A percentile compares a stretch with the other conserved stretches of the same genome.
Conservation (phyloP, 2,113 vertebrate species). For the Caranx ignobilis region DNA sequence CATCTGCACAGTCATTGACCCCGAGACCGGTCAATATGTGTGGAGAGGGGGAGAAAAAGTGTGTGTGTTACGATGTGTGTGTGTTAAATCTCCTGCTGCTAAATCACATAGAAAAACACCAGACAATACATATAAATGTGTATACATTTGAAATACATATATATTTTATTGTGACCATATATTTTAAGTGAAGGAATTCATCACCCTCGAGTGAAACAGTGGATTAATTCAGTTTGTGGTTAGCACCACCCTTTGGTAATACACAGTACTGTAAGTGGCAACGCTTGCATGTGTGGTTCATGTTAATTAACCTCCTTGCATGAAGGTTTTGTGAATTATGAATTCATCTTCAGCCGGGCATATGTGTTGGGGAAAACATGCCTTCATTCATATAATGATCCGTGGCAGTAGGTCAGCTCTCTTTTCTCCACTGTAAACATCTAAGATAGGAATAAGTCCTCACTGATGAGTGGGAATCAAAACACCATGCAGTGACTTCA, state of each 20-base stretch:
- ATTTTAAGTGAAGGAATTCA: slow-evolving; percentile 10
- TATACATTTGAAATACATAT: neutral
- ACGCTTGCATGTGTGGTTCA: slow-evolving; percentile 42
- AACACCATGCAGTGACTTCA: neutral
- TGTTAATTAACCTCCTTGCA: slow-evolving; percentile 58
- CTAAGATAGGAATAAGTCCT: slow-evolving; percentile 24
- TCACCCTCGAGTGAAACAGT: neutral
- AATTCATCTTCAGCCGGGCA: slow-evolving; percentile 32
- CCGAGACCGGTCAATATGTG: slow-evolving; percentile 74
- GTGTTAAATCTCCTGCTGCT: slow-evolving; percentile 20
- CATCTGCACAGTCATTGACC: slow-evolving; percentile 77
- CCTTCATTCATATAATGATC: slow-evolving; percentile 29
- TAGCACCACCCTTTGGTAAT: slow-evolving; percentile 78
- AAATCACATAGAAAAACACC: slow-evolving; percentile 28
- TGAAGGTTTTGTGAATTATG: slow-evolving; percentile 40
- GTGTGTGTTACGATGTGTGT: neutral
- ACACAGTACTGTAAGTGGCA: slow-evolving; percentile 48
- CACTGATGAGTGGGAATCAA: slow-evolving; percentile 12
- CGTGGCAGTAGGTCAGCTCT: neutral
- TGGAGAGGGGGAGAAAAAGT: slow-evolving; percentile 47
- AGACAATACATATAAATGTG: slow-evolving; percentile 5
- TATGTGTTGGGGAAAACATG: slow-evolving; percentile 29
- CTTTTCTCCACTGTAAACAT: slow-evolving; percentile 4
- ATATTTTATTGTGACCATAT: slow-evolving; percentile 21
- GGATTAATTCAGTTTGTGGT: slow-evolving; percentile 67